Percentiles rank a stretch among this genome's conserved stretches.
phyloP scores from a whole-genome alignment of 1,140 invertebrate genomes.

The Theocolax elegans region DNA sequence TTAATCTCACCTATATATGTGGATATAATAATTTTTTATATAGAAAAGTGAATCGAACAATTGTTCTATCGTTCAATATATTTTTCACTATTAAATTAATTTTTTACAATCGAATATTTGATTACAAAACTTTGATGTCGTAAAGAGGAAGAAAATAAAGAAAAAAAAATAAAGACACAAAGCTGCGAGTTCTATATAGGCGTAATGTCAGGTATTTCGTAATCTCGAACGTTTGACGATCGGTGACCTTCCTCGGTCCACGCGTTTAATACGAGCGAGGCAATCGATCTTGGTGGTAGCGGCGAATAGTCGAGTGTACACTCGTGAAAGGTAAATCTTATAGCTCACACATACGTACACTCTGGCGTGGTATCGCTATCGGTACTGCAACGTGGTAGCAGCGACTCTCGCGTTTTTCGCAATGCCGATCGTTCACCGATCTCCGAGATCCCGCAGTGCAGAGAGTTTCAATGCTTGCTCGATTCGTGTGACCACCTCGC shows the following conservation, averaged over 20 bases:
- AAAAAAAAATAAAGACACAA: too few relatives aligned
- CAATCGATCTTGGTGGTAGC: constrained; percentile 21
- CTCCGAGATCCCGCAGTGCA: constrained; percentile 1
- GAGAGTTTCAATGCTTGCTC: not conserved
- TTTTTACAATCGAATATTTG: too few relatives aligned
- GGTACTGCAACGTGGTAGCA: not conserved
- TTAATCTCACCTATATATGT: too few relatives aligned
- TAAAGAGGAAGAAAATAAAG: too few relatives aligned
- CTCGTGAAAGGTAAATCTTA: constrained; percentile 37
- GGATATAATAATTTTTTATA: too few relatives aligned
- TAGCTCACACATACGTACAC: not conserved
- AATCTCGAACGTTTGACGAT: constrained; percentile 29
- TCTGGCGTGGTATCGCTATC: constrained; percentile 3
- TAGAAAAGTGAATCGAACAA: too few relatives aligned
- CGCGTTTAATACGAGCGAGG: not conserved
- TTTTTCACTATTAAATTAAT: too few relatives aligned
- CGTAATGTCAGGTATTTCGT: constrained; percentile 32
- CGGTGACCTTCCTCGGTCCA: constrained; percentile 33
- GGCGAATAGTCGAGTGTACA: not conserved
- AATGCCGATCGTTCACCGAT: not conserved
- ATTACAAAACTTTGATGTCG: too few relatives aligned
- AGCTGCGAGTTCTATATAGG: too few relatives aligned
- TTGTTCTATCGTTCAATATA: too few relatives aligned
- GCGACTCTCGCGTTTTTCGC: not conserved
- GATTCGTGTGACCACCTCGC: not conserved